These are phyloP conservation scores for Eretmocerus hayati DNA, from an alignment of 2,888 invertebrate species.

Conservation along the genomic window DNA sequence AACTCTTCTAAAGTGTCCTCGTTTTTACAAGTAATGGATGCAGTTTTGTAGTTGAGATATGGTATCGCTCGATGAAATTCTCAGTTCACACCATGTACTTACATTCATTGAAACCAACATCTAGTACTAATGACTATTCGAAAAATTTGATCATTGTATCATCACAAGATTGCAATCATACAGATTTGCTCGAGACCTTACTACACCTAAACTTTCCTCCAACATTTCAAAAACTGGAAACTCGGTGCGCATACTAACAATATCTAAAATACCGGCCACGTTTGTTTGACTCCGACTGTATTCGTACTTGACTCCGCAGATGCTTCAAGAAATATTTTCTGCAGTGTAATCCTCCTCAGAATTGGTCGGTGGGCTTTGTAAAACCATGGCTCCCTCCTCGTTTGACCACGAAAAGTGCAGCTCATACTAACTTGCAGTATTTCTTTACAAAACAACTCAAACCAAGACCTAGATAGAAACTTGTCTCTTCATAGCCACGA, in stretches of 20 bases:
- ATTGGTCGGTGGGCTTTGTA: conserved; percentile 35
- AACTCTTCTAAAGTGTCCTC: no score
- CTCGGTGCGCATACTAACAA: conserved; percentile 6
- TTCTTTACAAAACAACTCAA: not conserved
- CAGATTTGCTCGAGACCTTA: no score
- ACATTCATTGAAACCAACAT: no score
- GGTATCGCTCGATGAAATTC: no score
- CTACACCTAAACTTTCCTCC: not conserved
- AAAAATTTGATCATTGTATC: no score
- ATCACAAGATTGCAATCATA: no score
- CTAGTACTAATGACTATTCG: no score
- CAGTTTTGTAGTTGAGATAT: no score
- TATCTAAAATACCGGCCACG: conserved; percentile 17
- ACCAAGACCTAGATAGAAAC: not conserved
- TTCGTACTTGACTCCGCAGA: conserved; percentile 1
- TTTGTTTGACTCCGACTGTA: conserved; percentile 11
- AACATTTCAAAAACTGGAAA: not conserved
- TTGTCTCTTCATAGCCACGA: not conserved
- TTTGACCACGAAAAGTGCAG: conserved; percentile 40
- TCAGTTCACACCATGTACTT: no score
- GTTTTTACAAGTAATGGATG: no score
- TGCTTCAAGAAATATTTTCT: conserved; percentile 29
- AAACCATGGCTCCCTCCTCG: conserved; percentile 28
- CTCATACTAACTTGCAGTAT: conserved; percentile 42
- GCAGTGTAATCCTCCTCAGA: conserved; percentile 41